phyloP scores from a whole-genome alignment of 2,113 vertebrate genomes.

The Pongo abelii region DNA sequence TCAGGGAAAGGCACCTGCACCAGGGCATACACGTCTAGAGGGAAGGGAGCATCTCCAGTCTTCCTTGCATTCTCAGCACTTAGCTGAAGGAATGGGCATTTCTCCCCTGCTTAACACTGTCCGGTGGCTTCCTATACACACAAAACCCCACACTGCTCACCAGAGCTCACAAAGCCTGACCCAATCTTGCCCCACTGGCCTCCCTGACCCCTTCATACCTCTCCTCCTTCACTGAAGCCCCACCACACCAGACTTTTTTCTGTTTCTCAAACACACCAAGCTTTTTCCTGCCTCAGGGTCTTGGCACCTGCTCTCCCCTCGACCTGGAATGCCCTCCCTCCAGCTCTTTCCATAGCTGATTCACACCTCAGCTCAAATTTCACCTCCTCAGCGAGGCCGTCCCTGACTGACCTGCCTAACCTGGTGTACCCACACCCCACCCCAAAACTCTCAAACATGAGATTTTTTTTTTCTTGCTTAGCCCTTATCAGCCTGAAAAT shows the following conservation, averaged over 20 bases:
- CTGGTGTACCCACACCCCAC: background rate
- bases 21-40: background rate
- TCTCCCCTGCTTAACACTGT: background rate
- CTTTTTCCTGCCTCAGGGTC: constrained; percentile 18
- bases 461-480: background rate
- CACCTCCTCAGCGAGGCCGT: constrained; percentile 36
- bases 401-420: constrained; percentile 20
- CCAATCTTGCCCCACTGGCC: background rate
- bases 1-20: background rate
- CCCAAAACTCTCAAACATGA: background rate
- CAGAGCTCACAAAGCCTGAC: background rate
- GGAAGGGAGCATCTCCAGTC: background rate
- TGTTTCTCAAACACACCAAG: background rate
- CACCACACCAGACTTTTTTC: background rate
- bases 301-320: constrained; percentile 12
- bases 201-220: background rate
- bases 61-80: background rate
- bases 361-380: constrained; percentile 50
- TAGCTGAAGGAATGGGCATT: background rate
- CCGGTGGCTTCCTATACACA: background rate
- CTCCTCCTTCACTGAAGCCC: background rate
- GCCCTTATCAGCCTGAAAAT: background rate
- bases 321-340: constrained; percentile 45
- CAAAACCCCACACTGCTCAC: fast-evolving
- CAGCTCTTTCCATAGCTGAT: background rate